phyloP scores from a whole-genome alignment of 2,888 invertebrate species.

The Aphidoletes aphidimyza region DNA sequence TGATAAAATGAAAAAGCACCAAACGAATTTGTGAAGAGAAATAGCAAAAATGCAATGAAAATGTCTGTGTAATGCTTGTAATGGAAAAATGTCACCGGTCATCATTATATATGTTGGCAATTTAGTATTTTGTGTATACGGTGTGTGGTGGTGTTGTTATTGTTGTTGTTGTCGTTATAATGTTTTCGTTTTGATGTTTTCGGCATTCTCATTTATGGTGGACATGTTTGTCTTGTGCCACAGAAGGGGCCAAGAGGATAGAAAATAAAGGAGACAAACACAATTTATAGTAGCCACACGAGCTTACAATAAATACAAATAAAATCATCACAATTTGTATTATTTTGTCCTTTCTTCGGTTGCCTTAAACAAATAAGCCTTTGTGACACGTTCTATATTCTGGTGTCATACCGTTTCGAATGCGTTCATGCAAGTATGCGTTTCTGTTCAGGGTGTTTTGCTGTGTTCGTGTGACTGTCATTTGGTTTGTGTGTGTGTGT shows the following conservation, averaged over 20 bases:
- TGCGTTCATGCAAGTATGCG: background rate
- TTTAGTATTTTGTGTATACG: conserved; percentile 40
- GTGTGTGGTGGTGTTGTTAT: too few relatives aligned
- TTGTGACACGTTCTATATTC: background rate
- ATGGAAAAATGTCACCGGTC: conserved; percentile 43
- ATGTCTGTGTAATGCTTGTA: conserved; percentile 17
- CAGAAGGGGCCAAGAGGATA: too few relatives aligned
- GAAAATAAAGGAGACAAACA: background rate
- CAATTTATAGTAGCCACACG: background rate
- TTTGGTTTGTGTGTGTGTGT: background rate
- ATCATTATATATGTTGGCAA: conserved; percentile 49
- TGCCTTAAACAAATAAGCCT: conserved; percentile 39
- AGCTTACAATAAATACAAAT: background rate
- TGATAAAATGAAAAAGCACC: background rate
- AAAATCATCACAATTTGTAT: conserved; percentile 29
- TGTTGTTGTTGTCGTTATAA: too few relatives aligned
- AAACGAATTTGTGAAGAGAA: background rate
- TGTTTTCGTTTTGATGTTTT: conserved; percentile 4
- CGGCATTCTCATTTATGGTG: background rate
- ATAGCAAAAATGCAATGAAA: background rate
- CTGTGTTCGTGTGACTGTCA: background rate
- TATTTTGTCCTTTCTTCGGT: conserved; percentile 5
- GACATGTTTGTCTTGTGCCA: background rate
- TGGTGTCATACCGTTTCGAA: background rate
- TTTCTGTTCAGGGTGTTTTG: background rate